Base-by-base conservation (phyloP, 2,888 invertebrate genomes). In the Flabesymbios commensalis region DNA sequence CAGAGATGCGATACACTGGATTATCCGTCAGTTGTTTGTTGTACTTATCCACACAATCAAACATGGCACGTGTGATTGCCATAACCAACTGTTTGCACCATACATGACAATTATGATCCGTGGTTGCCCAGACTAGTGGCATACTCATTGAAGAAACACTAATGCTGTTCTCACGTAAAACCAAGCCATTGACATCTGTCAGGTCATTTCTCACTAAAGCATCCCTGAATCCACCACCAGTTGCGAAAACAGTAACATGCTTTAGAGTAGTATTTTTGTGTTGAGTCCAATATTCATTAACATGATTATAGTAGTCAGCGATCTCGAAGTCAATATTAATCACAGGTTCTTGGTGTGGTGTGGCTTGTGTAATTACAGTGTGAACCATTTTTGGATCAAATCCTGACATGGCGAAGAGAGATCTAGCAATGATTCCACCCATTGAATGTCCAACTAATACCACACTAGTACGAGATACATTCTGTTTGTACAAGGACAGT, bases 361-460 rank as follows among this genome's bases (percentile, higher is more conserved):
- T 88, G 0, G 95, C 92, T 67, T 96, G 85, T 5, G 91, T 90
- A 63, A 96, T 88, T 24, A 91, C 90, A 57, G 90, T 87, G 71
- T 87, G 88, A 0, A 93, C 86, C 22, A 74, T 67, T 29, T 75
- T 86, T 17, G 86, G 77, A 67, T 89, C 86, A 47, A 88, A 85
- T 57, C 85, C 83, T 10, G 86, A 84, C 61, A 88, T 85, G 26
- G 88, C 85, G 61, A 92, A 85, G 36, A 92, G 83, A 5, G 90
- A 88, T 80, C 92, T 89, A 0, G 92, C 91, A 58, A 94, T 85
- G 51, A 94, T 84, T 17, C 94, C 94, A 69, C 94, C 94, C 93
- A 97, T 94, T 7, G 97, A 98, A 86, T 98, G 97, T 4, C 95
- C 97, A 78, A 97, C 89, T 1, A 98, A 79, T 48, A 95, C 86